Conservation (phyloP, 2,888 invertebrate genomes). For the Ctena decussata region DNA sequence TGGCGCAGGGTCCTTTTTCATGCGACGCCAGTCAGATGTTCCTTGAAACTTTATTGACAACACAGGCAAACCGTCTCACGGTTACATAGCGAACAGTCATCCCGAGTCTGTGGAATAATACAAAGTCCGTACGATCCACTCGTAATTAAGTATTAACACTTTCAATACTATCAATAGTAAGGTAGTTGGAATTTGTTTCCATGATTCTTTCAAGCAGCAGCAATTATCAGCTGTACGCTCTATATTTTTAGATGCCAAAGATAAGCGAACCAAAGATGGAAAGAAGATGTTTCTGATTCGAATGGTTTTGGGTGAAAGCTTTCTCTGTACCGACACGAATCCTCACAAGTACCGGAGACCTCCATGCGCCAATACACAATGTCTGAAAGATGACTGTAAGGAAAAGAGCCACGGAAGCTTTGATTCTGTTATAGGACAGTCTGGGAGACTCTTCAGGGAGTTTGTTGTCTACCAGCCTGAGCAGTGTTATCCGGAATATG, state of each 20-base stretch:
- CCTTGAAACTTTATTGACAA: too few relatives aligned
- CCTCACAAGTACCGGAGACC: constrained; percentile 65
- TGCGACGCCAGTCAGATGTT: too few relatives aligned
- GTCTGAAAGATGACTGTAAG: constrained; percentile 55
- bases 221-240: too few relatives aligned
- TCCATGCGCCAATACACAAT: constrained; percentile 55
- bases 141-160: too few relatives aligned
- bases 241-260: constrained; percentile 64
- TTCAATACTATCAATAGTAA: too few relatives aligned
- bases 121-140: too few relatives aligned
- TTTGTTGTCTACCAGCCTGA: constrained; percentile 72
- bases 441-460: constrained; percentile 69
- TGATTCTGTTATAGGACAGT: constrained; percentile 71
- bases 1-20: too few relatives aligned
- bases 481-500: constrained; percentile 75
- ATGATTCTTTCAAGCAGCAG: too few relatives aligned
- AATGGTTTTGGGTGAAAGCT: constrained; percentile 67
- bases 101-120: too few relatives aligned
- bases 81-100: too few relatives aligned
- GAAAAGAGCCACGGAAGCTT: constrained; percentile 41
- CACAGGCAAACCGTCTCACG: too few relatives aligned
- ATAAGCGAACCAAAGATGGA: constrained; percentile 28
- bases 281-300: constrained; percentile 72
- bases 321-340: constrained; percentile 48
- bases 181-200: too few relatives aligned